Conservation (phyloP, 2,797 vertebrate species). For the Acipenser ruthenus region DNA sequence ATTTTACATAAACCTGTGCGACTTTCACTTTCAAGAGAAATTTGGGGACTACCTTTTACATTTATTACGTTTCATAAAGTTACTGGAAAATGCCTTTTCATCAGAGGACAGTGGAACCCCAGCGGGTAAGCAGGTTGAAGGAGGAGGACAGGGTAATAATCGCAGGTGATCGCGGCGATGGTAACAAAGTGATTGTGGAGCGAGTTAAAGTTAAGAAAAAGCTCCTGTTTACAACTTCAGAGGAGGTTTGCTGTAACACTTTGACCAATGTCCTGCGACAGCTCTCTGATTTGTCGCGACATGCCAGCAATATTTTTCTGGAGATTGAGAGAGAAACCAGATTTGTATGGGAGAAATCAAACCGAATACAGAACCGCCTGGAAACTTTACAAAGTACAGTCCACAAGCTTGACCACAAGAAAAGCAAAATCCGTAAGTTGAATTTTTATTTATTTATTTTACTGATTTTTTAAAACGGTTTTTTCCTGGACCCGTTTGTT, state of each 20-base stretch:
- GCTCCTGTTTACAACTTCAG: conserved; percentile 50
- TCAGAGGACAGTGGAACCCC: conserved; percentile 53
- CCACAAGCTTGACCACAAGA: conserved; percentile 58
- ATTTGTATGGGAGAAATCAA: conserved; percentile 48
- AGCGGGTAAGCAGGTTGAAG: conserved; percentile 45
- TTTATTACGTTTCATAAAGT: conserved; percentile 17
- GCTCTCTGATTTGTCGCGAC: conserved; percentile 67
- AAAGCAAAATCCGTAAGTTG: conserved; percentile 66
- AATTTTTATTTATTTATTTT: conserved; percentile 7
- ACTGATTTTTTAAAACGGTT: not conserved
- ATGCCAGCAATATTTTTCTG: conserved; percentile 65
- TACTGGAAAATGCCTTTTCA: conserved; percentile 60
- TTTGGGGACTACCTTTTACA: not conserved
- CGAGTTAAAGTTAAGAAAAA: not conserved
- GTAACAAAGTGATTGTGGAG: not conserved
- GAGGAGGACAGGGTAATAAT: conserved; percentile 22
- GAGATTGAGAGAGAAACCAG: conserved; percentile 60
- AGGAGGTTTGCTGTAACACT: conserved; percentile 57
- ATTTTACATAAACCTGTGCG: not conserved
- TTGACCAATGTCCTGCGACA: conserved; percentile 61
- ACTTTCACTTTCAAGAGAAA: conserved; percentile 14
- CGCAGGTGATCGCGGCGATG: conserved; percentile 17
- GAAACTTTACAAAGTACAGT: conserved; percentile 46
- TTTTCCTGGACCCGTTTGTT: too few relatives aligned
- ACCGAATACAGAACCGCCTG: conserved; percentile 53